A percentile compares a stretch with the other conserved stretches of the same genome.
Evolutionary conservation across 2,888 invertebrate genomes (phyloP).

Genomic region (Minunthozetes semirufus): DNA sequence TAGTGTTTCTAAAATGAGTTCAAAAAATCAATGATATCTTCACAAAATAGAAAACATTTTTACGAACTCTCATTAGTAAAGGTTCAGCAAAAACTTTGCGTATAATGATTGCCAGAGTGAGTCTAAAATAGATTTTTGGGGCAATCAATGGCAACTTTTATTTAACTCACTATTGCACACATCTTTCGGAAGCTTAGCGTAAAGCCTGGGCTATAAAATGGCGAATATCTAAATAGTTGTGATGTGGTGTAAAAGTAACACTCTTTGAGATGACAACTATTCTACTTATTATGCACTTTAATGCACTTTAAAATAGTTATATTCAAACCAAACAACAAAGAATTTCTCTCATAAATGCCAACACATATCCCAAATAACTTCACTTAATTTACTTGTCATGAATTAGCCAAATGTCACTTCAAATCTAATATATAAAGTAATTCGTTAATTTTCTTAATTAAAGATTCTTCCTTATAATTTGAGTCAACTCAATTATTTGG

Average conservation of each 20-base stretch:
- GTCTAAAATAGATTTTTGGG: slow-evolving; percentile 15
- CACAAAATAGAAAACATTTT: background rate
- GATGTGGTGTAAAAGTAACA: slow-evolving; percentile 21
- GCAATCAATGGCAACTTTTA: slow-evolving; percentile 20
- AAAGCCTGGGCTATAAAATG: background rate
- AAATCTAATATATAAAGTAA: background rate
- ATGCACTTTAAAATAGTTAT: background rate
- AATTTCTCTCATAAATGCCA: background rate
- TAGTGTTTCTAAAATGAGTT: background rate
- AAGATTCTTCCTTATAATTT: background rate
- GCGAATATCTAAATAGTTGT: background rate
- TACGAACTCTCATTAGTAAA: slow-evolving; percentile 19
- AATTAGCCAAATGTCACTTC: slow-evolving; percentile 22
- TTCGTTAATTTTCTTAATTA: background rate
- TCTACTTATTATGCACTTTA: background rate
- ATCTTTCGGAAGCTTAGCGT: slow-evolving; percentile 4
- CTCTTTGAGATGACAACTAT: background rate
- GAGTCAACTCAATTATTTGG: too few species aligned
- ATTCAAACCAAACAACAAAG: background rate
- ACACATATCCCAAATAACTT: slow-evolving; percentile 8
- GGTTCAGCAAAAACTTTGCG: slow-evolving; percentile 26
- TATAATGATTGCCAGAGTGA: background rate
- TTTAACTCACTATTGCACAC: background rate
- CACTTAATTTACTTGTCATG: slow-evolving; percentile 17
- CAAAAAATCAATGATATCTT: slow-evolving; percentile 11